These are phyloP conservation scores for Cyanistes caeruleus DNA, from an alignment of 2,113 vertebrate species.

Conservation along the genomic window DNA sequence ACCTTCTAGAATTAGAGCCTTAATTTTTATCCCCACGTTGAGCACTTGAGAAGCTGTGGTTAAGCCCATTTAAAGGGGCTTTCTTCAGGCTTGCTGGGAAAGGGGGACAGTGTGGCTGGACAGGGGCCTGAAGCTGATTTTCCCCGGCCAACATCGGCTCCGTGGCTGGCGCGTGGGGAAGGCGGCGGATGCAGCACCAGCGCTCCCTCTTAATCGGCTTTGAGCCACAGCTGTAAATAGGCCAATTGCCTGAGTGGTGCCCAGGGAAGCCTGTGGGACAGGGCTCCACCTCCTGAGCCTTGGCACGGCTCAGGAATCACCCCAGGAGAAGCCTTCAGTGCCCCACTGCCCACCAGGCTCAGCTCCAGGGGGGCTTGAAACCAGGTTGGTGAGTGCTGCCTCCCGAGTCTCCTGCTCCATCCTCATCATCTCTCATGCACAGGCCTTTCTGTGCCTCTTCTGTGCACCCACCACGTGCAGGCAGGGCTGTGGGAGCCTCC, in stretches of 20 bases:
- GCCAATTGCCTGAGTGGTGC: constrained; percentile 8
- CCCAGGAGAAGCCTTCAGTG: not conserved
- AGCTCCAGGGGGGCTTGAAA: not conserved
- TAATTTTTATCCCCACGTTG: constrained; percentile 58
- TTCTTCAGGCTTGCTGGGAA: constrained; percentile 5
- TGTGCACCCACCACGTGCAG: rapidly evolving
- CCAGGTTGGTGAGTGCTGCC: rapidly evolving
- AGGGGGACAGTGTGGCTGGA: not conserved
- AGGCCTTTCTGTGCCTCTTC: not conserved
- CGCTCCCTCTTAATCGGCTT: constrained; percentile 52
- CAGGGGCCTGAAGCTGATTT: constrained; percentile 25
- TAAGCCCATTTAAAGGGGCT: constrained; percentile 63
- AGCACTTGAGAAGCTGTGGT: constrained; percentile 64
- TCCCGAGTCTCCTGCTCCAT: not conserved
- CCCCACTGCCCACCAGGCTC: rapidly evolving
- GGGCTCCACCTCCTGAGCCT: not conserved
- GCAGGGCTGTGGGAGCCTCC: not conserved
- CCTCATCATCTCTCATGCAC: not conserved
- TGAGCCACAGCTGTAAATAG: not conserved
- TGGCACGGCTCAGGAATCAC: not conserved
- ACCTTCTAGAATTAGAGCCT: constrained; percentile 72
- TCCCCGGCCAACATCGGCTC: not conserved
- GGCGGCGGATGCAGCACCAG: not conserved
- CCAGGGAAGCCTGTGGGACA: not conserved
- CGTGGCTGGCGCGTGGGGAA: rapidly evolving